phyloP scores from a whole-genome alignment of 2,888 invertebrate species.

The Clivina fossor region DNA sequence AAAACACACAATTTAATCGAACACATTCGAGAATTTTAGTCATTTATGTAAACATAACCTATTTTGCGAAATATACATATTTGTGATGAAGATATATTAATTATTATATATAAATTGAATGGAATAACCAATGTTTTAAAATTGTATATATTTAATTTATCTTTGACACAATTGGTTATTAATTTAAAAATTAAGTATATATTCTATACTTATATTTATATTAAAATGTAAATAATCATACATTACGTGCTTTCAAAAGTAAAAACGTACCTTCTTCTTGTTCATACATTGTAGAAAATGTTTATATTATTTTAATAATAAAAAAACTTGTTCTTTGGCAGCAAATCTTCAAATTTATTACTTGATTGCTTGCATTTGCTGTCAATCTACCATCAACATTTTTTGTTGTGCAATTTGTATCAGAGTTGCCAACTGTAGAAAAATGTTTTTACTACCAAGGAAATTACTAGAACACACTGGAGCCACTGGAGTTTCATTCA shows the following conservation, averaged over 20 bases:
- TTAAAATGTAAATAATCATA: no score
- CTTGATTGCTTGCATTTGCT: not conserved
- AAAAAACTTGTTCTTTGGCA: not conserved
- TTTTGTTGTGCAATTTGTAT: not conserved
- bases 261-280: constrained; percentile 24
- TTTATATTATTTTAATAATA: no score
- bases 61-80: not conserved
- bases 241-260: no score
- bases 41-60: not conserved
- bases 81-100: not conserved
- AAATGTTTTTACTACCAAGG: no score
- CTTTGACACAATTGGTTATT: not conserved
- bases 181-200: not conserved
- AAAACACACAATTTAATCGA: not conserved
- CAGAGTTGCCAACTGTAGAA: constrained; percentile 3
- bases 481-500: no score
- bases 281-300: constrained; percentile 31
- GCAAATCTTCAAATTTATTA: not conserved
- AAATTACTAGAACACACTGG: no score
- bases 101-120: not conserved
- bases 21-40: not conserved
- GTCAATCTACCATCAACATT: not conserved
- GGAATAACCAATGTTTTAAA: not conserved
- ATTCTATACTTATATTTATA: no score
- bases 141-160: not conserved